Evolutionary conservation across 2,888 invertebrate species (phyloP).

Genomic region (Acrocera orbiculus): DNA sequence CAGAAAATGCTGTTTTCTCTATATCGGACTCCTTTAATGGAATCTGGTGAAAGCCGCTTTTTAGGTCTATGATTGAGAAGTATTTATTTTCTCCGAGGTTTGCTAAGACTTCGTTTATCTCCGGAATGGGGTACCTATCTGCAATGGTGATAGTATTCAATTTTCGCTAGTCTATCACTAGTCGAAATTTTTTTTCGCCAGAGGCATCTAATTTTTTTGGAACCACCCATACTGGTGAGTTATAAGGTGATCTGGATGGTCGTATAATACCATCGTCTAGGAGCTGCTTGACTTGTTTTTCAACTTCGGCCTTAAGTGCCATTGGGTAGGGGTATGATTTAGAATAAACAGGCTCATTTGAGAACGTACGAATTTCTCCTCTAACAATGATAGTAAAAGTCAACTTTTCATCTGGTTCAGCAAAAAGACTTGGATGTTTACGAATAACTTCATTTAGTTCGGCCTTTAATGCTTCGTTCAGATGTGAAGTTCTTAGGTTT

Average conservation of each 20-base stretch:
- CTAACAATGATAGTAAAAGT: background rate
- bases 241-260: conserved; percentile 2
- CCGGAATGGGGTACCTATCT: conserved; percentile 8
- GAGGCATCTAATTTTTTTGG: conserved; percentile 8
- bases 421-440: background rate
- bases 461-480: background rate
- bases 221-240: conserved; percentile 3
- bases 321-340: conserved; percentile 6
- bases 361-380: conserved; percentile 4
- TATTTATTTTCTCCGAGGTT: conserved; percentile 1
- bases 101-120: background rate
- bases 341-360: conserved; percentile 4
- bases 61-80: conserved; percentile 1
- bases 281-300: conserved; percentile 6
- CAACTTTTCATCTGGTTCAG: conserved; percentile 2
- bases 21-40: conserved; percentile 1
- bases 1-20: conserved; percentile 2
- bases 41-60: conserved; percentile 3
- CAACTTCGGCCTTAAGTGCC: conserved; percentile 2
- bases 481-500: conserved; percentile 1
- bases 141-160: conserved; percentile 8
- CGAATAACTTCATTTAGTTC: background rate
- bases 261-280: conserved; percentile 7
- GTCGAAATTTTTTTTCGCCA: conserved; percentile 6
- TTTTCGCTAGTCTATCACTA: conserved; percentile 9